phyloP scores from a whole-genome alignment of 2,888 invertebrate species.

The Leptothorax acervorum region DNA sequence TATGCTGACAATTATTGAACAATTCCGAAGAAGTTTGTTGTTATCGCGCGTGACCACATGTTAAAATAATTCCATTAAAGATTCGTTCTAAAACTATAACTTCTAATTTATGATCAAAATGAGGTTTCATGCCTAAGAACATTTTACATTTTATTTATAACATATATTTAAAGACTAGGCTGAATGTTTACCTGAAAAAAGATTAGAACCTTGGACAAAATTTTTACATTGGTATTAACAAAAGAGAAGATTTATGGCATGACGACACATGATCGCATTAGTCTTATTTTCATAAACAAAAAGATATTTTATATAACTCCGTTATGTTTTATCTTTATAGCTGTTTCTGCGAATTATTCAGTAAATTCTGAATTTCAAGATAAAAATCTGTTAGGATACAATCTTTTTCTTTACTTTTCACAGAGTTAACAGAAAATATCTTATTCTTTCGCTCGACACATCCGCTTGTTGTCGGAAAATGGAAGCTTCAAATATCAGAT shows the following conservation, averaged over 20 bases:
- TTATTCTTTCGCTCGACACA: constrained; percentile 16
- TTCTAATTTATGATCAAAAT: constrained; percentile 6
- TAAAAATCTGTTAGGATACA: constrained; percentile 1
- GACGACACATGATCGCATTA: neutral
- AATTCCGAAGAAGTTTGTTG: neutral
- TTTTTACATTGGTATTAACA: neutral
- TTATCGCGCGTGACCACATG: neutral
- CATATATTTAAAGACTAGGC: neutral
- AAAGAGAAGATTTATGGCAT: neutral
- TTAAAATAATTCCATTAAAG: neutral
- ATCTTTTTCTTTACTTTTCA: constrained; percentile 7
- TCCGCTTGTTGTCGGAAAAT: neutral
- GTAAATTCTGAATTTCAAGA: neutral
- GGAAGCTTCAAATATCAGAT: neutral
- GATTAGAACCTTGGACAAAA: neutral
- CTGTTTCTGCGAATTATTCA: neutral
- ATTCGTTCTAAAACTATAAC: neutral
- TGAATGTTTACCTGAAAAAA: neutral
- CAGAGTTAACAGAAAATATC: constrained; percentile 6
- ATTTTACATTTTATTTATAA: neutral
- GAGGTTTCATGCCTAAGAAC: neutral
- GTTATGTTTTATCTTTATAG: neutral
- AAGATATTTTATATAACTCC: neutral
- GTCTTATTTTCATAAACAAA: neutral
- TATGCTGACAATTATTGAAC: neutral